phyloP scores from a whole-genome alignment of 2,888 invertebrate genomes.

The Stenodera caucasica region DNA sequence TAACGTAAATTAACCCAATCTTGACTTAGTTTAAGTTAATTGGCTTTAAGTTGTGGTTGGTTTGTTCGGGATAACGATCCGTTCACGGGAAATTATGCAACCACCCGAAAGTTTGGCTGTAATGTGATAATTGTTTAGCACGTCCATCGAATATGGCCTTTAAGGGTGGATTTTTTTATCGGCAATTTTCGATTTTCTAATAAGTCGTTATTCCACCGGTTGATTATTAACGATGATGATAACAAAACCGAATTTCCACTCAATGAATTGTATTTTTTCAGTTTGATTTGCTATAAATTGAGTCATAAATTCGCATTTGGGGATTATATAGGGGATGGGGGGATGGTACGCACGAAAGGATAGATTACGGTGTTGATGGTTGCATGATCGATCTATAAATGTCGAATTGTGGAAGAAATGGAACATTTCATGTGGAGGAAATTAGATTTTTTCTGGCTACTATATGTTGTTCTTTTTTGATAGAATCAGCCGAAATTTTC shows the following conservation, averaged over 20 bases:
- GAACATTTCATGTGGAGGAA: background rate
- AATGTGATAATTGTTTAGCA: slow-evolving; percentile 25
- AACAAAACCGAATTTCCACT: background rate
- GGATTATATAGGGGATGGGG: slow-evolving; percentile 37
- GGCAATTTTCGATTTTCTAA: background rate
- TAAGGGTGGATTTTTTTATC: background rate
- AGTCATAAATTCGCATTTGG: slow-evolving; percentile 40
- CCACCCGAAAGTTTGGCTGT: slow-evolving; percentile 20
- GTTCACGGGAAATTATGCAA: slow-evolving; percentile 24
- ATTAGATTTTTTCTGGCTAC: background rate
- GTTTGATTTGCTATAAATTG: slow-evolving; percentile 43
- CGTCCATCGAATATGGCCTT: background rate
- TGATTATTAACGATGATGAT: background rate
- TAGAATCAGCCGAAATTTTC: background rate
- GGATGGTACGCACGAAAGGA: slow-evolving; percentile 27
- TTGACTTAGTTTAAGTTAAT: slow-evolving; percentile 21
- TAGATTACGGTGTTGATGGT: slow-evolving; percentile 30
- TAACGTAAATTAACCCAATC: slow-evolving; percentile 19
- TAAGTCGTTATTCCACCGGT: background rate
- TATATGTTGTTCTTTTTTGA: background rate
- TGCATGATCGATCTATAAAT: background rate
- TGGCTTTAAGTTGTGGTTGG: slow-evolving; percentile 22
- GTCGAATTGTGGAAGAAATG: background rate
- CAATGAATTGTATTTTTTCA: background rate
- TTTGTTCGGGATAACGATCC: slow-evolving; percentile 21